phyloP scores from a whole-genome alignment of 1,140 invertebrate species.

The Musca domestica region DNA sequence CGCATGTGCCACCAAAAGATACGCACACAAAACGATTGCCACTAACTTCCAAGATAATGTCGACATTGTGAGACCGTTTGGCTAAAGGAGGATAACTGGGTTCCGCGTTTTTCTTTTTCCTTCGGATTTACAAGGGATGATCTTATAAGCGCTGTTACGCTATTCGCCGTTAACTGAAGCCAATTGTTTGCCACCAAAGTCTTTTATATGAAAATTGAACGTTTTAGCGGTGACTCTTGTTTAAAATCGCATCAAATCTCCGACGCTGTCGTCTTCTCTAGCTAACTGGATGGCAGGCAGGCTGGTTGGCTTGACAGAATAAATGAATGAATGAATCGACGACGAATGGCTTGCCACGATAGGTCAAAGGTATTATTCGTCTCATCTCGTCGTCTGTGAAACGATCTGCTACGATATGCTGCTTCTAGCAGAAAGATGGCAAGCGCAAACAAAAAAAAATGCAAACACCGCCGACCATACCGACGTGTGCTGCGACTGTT shows the following conservation, averaged over 20 bases:
- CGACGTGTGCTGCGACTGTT: background rate
- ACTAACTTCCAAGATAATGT: constrained; percentile 24
- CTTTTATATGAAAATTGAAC: constrained; percentile 18
- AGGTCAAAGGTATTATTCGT: constrained; percentile 14
- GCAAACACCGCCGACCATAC: background rate
- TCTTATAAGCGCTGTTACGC: background rate
- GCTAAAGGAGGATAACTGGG: constrained; percentile 3
- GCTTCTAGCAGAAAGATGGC: background rate
- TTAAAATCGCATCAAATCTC: constrained; percentile 13
- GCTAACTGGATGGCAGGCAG: too few species aligned
- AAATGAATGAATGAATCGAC: too few species aligned
- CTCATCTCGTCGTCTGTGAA: background rate
- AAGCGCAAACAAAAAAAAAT: too few species aligned
- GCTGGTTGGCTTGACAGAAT: too few species aligned
- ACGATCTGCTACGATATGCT: background rate
- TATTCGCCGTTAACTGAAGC: constrained; percentile 7
- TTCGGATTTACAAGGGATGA: background rate
- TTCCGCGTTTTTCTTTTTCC: constrained; percentile 3
- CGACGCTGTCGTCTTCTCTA: too few species aligned
- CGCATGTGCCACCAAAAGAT: constrained; percentile 26
- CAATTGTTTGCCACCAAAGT: constrained; percentile 19
- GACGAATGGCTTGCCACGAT: constrained; percentile 9
- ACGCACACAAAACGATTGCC: constrained; percentile 26
- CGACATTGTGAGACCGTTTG: constrained; percentile 21
- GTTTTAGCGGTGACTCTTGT: constrained; percentile 2